These are phyloP conservation scores for Platichthys stellatus DNA, from an alignment of 2,113 vertebrate genomes.

Conservation along the genomic window DNA sequence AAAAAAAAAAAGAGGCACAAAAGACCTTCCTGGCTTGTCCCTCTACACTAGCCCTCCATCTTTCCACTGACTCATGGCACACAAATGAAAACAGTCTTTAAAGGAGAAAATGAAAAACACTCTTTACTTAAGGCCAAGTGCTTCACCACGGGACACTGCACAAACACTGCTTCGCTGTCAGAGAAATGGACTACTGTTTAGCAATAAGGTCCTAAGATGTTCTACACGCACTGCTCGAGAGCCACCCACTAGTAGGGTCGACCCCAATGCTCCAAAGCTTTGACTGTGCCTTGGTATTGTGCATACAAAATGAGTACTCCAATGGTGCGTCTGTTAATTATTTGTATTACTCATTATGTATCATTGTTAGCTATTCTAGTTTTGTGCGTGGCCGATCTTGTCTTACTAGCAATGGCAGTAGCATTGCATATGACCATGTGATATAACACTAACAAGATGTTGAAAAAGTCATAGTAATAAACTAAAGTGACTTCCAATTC, in stretches of 20 bases:
- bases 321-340: too few relatives aligned
- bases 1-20: constrained; percentile 40
- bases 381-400: not conserved
- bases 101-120: constrained; percentile 65
- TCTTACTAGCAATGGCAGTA: not conserved
- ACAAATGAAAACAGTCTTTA: constrained; percentile 75
- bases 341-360: not conserved
- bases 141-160: constrained; percentile 57
- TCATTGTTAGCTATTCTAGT: not conserved
- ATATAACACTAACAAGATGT: not conserved
- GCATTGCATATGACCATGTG: not conserved
- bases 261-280: not conserved
- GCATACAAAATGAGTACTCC: too few relatives aligned
- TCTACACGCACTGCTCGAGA: constrained; percentile 11
- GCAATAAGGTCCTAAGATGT: constrained; percentile 35
- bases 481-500: too few relatives aligned
- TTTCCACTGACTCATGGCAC: constrained; percentile 73
- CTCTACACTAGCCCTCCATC: constrained; percentile 49
- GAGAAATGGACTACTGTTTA: constrained; percentile 56
- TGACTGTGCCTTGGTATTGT: not conserved
- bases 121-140: constrained; percentile 65
- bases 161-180: constrained; percentile 56
- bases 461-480: not conserved
- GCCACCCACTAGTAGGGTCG: not conserved
- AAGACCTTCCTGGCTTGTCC: constrained; percentile 65